Conservation (phyloP, 2,888 invertebrate species). For the Hydriomena furcata region DNA sequence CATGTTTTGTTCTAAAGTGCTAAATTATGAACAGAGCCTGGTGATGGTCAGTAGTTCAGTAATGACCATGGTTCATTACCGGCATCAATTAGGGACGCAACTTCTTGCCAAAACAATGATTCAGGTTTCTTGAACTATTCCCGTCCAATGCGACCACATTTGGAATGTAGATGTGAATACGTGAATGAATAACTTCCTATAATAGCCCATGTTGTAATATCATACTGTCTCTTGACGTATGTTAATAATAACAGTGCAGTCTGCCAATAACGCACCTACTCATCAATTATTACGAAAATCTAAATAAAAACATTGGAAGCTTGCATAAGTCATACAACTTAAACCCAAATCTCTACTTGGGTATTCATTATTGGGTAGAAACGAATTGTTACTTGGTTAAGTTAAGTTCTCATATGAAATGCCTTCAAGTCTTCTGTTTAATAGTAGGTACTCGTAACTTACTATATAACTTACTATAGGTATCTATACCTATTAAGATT, state of each 20-base stretch:
- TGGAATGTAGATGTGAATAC: slow-evolving; percentile 45
- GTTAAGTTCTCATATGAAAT: too few relatives aligned
- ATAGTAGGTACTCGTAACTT: too few relatives aligned
- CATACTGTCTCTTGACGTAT: slow-evolving; percentile 23
- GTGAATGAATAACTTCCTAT: slow-evolving; percentile 33
- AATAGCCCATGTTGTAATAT: slow-evolving; percentile 25
- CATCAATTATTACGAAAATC: slow-evolving; percentile 8
- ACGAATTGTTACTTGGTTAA: too few relatives aligned
- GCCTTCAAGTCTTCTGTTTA: too few relatives aligned
- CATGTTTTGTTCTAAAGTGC: too few relatives aligned
- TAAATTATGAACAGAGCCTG: too few relatives aligned
- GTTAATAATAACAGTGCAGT: slow-evolving; percentile 7
- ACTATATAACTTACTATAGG: too few relatives aligned
- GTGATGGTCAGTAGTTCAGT: neutral
- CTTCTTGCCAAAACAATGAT: slow-evolving; percentile 71
- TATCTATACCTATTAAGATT: too few relatives aligned
- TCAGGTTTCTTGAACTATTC: slow-evolving; percentile 61
- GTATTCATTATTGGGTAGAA: too few relatives aligned
- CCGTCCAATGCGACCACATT: slow-evolving; percentile 56
- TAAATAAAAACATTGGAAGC: slow-evolving; percentile 5
- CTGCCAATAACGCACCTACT: slow-evolving; percentile 15
- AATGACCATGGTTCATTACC: slow-evolving; percentile 54
- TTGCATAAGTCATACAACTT: too few relatives aligned
- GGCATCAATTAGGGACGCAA: slow-evolving; percentile 52
- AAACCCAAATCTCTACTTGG: too few relatives aligned